Base-by-base conservation (phyloP, 2,797 vertebrate species). In the Manis pentadactyla region DNA sequence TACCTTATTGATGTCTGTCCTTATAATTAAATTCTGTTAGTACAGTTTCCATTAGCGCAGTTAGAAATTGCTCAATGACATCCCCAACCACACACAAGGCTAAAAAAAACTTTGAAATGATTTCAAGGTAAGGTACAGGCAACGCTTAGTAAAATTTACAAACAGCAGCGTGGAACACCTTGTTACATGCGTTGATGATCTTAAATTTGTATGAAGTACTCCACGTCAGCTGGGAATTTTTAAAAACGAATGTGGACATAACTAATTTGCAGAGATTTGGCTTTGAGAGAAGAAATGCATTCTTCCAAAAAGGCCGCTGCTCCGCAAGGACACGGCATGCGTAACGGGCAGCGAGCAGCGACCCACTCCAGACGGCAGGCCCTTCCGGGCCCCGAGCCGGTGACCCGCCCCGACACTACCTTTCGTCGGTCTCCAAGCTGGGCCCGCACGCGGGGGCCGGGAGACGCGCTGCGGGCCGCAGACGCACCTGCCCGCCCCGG, bases 91-190 rank as follows among this genome's bases (percentile, higher is more conserved):
- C 63, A 51, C 55, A 51, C 57, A 59, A 84, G 46, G 39, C 13
- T 71, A 29, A 73, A 83, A 87, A 25, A 78, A 74, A 96, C 92
- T 64, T 39, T 83, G 55, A 94, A 78, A 71, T 51, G 46, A 84
- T 71, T 78, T 25, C 64, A 71, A 84, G 27, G n/a, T 83, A 57
- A 87, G 53, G 46, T 39, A n/a, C 27, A 75, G 87, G 17, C 59
- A 64, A 49, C 37, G 29, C 11, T 82, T 69, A 51, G 42, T 57
- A 46, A 85, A 78, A 92, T 61, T 37, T 63, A 51, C 29, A 61
- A 87, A 69, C 4, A 25, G 13, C 29, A 79, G 13, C 59, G 63
- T 17, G 46, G 49, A 55, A 66, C 23, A 83, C 39, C 6, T 34
- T 49, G 23, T 51, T 57, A 69, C 37, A 77, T 27, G 46, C 10